Evolutionary conservation across 2,797 vertebrate genomes (phyloP).

Genomic region (Coracias cyanogaster): DNA sequence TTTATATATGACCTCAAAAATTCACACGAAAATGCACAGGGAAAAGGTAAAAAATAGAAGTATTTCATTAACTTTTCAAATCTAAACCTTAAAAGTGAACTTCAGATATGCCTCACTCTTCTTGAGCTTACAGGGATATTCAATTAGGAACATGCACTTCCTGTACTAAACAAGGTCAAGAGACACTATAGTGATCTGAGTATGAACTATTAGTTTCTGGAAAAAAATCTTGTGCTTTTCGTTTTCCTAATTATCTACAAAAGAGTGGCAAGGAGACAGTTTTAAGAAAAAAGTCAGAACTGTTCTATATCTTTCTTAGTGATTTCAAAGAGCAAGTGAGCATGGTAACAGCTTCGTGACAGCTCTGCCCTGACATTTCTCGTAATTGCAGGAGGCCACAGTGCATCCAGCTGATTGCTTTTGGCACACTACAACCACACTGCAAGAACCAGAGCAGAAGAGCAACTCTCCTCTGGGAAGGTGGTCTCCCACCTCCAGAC

Average conservation of each 20-base stretch:
- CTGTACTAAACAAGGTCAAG: not conserved
- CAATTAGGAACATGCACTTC: not conserved
- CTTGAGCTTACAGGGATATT: not conserved
- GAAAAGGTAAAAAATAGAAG: slow-evolving; percentile 21
- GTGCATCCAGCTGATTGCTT: not conserved
- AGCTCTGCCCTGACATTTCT: not conserved
- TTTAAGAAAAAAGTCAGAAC: not conserved
- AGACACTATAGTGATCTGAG: not conserved
- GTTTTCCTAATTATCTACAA: not conserved
- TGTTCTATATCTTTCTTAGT: not conserved
- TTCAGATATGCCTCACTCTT: not conserved
- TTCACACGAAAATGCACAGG: not conserved
- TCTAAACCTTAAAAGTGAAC: not conserved
- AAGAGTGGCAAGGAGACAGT: not conserved
- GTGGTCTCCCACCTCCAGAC: not conserved
- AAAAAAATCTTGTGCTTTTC: not conserved
- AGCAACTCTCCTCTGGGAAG: not conserved
- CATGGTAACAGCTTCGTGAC: not conserved
- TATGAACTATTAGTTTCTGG: not conserved
- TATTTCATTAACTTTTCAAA: slow-evolving; percentile 38
- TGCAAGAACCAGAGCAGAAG: not conserved
- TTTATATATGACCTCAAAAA: slow-evolving; percentile 41
- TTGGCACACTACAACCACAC: not conserved
- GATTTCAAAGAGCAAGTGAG: not conserved
- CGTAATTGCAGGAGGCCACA: not conserved